Evolutionary conservation across 2,113 vertebrate species (phyloP).

Genomic region (Ailuropoda melanoleuca): DNA sequence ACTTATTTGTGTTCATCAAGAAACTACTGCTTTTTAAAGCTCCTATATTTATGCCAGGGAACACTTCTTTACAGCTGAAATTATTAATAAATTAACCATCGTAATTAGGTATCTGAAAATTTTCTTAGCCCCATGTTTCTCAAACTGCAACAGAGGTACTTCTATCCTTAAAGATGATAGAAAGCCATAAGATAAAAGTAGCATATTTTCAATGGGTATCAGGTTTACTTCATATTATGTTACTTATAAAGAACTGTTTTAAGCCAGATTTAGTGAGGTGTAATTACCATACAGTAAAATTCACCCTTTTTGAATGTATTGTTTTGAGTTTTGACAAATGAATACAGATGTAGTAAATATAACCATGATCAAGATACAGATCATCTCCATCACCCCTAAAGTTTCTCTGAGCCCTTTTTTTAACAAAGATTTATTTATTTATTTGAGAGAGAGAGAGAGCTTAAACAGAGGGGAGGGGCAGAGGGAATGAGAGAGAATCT

Average conservation of each 20-base stretch:
- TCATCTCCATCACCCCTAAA: not conserved
- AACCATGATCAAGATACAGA: not conserved
- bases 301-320: not conserved
- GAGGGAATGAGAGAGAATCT: not conserved
- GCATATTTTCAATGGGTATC: not conserved
- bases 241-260: not conserved
- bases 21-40: not conserved
- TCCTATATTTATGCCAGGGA: not conserved
- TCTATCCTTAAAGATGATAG: not conserved
- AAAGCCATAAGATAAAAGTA: not conserved
- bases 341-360: not conserved
- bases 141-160: not conserved
- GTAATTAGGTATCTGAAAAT: not conserved
- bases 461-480: not conserved
- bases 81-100: not conserved
- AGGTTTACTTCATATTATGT: not conserved
- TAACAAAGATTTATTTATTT: not conserved
- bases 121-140: not conserved
- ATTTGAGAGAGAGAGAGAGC: not conserved
- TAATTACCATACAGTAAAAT: not conserved
- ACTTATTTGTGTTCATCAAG: not conserved
- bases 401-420: not conserved
- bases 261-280: not conserved
- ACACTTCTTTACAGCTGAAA: not conserved
- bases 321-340: not conserved